Percentiles rank a stretch among this genome's conserved stretches.
Conservation (phyloP, 92 coral and sea anemone species). For the Heteractis magnifica region DNA sequence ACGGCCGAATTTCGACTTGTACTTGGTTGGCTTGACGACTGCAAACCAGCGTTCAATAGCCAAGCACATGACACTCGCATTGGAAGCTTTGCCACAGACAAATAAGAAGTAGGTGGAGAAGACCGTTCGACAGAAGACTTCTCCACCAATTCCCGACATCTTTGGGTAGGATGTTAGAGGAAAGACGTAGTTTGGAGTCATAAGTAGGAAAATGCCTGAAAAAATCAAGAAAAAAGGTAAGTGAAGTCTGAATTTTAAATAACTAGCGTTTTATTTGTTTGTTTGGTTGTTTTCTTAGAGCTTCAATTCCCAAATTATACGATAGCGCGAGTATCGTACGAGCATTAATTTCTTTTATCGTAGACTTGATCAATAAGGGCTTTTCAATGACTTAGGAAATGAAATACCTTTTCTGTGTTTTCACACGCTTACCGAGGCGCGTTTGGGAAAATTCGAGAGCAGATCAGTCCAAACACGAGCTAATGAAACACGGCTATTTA, state of each 20-base stretch:
- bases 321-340: too few relatives aligned
- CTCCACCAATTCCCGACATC: conserved; percentile 43
- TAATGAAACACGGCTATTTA: too few relatives aligned
- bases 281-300: too few relatives aligned
- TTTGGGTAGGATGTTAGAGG: conserved; percentile 28
- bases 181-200: conserved; percentile 57
- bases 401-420: too few relatives aligned
- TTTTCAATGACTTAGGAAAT: too few relatives aligned
- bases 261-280: too few relatives aligned
- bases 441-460: too few relatives aligned
- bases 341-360: too few relatives aligned
- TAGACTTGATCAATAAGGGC: too few relatives aligned
- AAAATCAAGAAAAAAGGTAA: not conserved
- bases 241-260: not conserved
- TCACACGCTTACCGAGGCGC: too few relatives aligned
- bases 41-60: conserved; percentile 90
- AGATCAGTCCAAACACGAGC: too few relatives aligned
- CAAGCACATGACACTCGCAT: conserved; percentile 69
- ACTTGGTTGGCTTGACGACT: conserved; percentile 64
- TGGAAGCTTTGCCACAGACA: conserved; percentile 67
- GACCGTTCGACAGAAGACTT: conserved; percentile 59
- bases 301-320: too few relatives aligned
- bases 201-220: conserved; percentile 54
- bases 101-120: conserved; percentile 70
- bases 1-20: conserved; percentile 48